A percentile compares a stretch with the other conserved stretches of the same genome.
These are phyloP conservation scores for Vandiemenella viatica DNA, from an alignment of 2,888 invertebrate genomes.

Conservation along the genomic window DNA sequence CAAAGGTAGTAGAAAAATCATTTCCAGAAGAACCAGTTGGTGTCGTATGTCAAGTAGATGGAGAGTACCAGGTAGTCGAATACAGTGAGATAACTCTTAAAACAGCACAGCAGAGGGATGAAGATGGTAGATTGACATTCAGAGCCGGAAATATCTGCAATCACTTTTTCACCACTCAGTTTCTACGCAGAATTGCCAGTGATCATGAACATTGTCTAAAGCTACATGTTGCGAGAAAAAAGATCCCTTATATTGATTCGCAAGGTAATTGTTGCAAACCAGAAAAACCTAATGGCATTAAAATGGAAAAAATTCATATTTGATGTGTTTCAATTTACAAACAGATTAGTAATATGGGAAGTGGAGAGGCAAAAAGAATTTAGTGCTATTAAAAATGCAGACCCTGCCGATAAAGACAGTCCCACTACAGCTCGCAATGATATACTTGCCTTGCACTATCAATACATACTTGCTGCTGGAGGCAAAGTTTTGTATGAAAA, in stretches of 20 bases:
- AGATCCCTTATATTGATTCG: slow-evolving; percentile 72
- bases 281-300: slow-evolving; percentile 81
- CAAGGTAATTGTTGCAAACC: slow-evolving; percentile 59
- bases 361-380: slow-evolving; percentile 85
- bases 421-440: slow-evolving; percentile 74
- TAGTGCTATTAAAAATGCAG: slow-evolving; percentile 90
- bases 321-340: slow-evolving; percentile 89
- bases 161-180: slow-evolving; percentile 85
- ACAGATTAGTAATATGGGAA: slow-evolving; percentile 85
- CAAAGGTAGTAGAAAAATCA: slow-evolving; percentile 89
- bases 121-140: slow-evolving; percentile 69
- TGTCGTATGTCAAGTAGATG: slow-evolving; percentile 86
- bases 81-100: slow-evolving; percentile 89
- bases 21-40: slow-evolving; percentile 88
- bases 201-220: slow-evolving; percentile 61
- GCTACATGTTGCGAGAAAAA: slow-evolving; percentile 93
- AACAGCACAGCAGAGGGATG: slow-evolving; percentile 64
- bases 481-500: slow-evolving; percentile 51
- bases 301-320: slow-evolving; percentile 99
- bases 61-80: slow-evolving; percentile 83
- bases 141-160: slow-evolving; percentile 97
- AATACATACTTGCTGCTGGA: slow-evolving; percentile 67
- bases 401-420: slow-evolving; percentile 75
- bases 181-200: slow-evolving; percentile 56
- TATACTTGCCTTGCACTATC: slow-evolving; percentile 58